These are phyloP conservation scores for Ichneumon xanthorius DNA, from an alignment of 2,888 invertebrate species.

Conservation along the genomic window DNA sequence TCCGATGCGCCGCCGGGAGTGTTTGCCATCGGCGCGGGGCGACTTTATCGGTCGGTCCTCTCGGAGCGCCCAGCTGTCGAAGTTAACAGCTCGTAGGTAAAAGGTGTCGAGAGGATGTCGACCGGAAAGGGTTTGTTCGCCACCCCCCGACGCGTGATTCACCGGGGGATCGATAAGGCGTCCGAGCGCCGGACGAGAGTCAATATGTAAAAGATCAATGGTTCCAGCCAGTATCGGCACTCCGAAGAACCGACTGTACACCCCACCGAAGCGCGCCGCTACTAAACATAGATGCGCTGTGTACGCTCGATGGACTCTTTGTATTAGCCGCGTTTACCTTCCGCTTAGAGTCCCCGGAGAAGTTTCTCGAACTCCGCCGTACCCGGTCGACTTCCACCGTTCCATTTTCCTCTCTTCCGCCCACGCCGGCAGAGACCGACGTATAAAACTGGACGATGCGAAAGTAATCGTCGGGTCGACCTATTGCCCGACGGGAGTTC, in stretches of 20 bases:
- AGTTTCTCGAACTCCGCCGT: neutral
- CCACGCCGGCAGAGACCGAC: conserved; percentile 15
- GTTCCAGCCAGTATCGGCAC: neutral
- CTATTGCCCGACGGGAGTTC: conserved; percentile 37
- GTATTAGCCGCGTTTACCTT: conserved; percentile 30
- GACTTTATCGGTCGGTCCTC: conserved; percentile 45
- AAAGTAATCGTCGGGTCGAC: conserved; percentile 44
- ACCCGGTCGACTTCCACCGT: conserved; percentile 3
- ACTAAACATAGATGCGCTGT: neutral
- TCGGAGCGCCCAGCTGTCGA: conserved; percentile 46
- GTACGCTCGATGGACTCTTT: neutral
- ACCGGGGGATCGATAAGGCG: conserved; percentile 22
- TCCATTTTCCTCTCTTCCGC: conserved; percentile 17
- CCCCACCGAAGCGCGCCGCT: neutral
- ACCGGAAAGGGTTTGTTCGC: conserved; percentile 16
- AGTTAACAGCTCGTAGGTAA: conserved; percentile 27
- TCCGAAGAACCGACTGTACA: neutral
- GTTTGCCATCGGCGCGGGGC: conserved; percentile 33
- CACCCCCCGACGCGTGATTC: conserved; percentile 21
- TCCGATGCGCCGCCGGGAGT: conserved; percentile 32
- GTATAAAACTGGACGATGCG: conserved; percentile 54
- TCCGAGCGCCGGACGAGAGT: conserved; percentile 26
- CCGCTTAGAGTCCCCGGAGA: neutral
- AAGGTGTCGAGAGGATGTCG: conserved; percentile 39
- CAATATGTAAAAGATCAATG: conserved; percentile 7